A percentile compares a stretch with the other conserved stretches of the same genome.
phyloP scores from a whole-genome alignment of 2,888 invertebrate genomes.

The Apomyelois bistriatella region DNA sequence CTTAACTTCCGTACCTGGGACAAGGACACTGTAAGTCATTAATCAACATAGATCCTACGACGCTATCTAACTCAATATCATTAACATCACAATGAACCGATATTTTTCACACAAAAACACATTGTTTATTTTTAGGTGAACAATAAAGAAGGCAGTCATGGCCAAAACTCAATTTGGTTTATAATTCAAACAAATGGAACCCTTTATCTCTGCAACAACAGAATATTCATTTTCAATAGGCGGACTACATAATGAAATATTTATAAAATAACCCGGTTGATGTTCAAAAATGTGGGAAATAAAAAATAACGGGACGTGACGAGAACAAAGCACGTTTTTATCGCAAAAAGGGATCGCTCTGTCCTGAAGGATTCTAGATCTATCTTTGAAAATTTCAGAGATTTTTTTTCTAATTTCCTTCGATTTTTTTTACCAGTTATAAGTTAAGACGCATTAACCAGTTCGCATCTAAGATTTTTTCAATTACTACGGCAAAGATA shows the following conservation, averaged over 20 bases:
- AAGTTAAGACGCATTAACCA: too few relatives aligned
- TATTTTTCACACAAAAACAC: conserved; percentile 36
- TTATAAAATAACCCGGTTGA: conserved; percentile 57
- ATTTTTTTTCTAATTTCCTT: not conserved
- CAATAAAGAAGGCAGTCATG: conserved; percentile 48
- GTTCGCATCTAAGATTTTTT: too few relatives aligned
- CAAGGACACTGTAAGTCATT: not conserved
- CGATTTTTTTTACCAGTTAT: too few relatives aligned
- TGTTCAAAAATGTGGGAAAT: conserved; percentile 52
- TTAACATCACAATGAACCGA: conserved; percentile 29
- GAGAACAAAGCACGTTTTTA: conserved; percentile 70
- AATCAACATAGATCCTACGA: conserved; percentile 8
- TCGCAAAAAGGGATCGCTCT: conserved; percentile 60
- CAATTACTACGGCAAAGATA: too few relatives aligned
- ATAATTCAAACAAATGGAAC: conserved; percentile 55
- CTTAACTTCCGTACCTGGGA: not conserved
- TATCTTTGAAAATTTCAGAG: not conserved
- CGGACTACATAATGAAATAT: conserved; percentile 60
- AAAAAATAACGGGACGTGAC: conserved; percentile 70
- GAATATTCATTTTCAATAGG: conserved; percentile 53
- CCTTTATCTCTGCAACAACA: conserved; percentile 53
- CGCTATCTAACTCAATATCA: conserved; percentile 19
- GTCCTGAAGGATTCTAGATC: conserved; percentile 50
- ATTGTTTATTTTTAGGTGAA: conserved; percentile 41
- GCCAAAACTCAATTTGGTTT: conserved; percentile 50